These are phyloP conservation scores for Digitonthophagus gazella DNA, from an alignment of 2,888 invertebrate species.

Conservation along the genomic window DNA sequence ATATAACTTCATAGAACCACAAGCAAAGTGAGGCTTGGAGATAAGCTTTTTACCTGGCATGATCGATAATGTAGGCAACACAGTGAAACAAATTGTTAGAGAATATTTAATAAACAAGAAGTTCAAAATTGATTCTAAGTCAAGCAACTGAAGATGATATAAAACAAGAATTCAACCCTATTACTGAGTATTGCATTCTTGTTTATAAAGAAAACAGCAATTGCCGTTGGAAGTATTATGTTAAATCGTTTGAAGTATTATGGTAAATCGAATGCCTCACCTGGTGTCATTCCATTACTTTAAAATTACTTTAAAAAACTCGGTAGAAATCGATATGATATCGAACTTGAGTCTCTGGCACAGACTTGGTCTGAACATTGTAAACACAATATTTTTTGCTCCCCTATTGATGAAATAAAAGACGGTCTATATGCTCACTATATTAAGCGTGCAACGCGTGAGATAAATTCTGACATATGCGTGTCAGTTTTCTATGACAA, in stretches of 20 bases:
- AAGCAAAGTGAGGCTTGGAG: constrained; percentile 1
- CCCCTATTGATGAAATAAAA: background rate
- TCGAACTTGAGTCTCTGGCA: background rate
- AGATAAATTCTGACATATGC: background rate
- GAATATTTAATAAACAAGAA: background rate
- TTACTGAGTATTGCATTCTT: background rate
- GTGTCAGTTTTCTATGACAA: background rate
- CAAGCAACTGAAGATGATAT: background rate
- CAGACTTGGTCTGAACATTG: background rate
- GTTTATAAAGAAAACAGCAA: background rate
- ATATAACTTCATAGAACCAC: background rate
- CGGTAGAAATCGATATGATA: background rate
- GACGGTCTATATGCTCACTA: background rate
- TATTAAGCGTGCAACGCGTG: background rate
- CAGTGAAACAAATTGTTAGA: background rate
- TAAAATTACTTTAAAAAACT: background rate
- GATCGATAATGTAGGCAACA: background rate
- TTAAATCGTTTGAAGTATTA: too few species aligned
- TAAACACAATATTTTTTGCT: background rate
- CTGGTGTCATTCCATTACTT: background rate
- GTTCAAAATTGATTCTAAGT: background rate
- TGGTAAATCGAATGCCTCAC: background rate
- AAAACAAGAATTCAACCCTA: background rate
- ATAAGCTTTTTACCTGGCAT: background rate
- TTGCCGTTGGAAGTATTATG: too few species aligned